Evolutionary conservation across 2,888 invertebrate species (phyloP).

Genomic region (Cantharis rufa): DNA sequence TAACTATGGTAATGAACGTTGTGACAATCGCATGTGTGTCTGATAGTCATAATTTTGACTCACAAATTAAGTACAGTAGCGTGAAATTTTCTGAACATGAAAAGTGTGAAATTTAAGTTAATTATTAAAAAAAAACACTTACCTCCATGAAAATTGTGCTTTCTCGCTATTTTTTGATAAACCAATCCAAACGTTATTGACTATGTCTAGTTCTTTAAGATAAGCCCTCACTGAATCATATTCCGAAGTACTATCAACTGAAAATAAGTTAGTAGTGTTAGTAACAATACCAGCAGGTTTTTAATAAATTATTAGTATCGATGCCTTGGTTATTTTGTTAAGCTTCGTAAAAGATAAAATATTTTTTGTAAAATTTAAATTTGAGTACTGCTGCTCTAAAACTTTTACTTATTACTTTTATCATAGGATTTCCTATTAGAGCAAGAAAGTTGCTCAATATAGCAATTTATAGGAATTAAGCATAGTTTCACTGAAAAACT

Average conservation of each 20-base stretch:
- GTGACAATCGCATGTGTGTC: neutral
- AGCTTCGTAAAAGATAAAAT: too few relatives aligned
- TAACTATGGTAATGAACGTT: neutral
- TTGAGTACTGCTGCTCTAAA: too few relatives aligned
- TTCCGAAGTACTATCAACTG: slow-evolving; percentile 77
- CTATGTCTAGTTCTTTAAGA: slow-evolving; percentile 76
- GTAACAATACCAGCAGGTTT: neutral
- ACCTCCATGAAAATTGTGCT: slow-evolving; percentile 79
- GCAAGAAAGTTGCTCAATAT: too few relatives aligned
- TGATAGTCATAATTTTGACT: neutral
- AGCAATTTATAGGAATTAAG: too few relatives aligned
- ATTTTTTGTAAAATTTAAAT: too few relatives aligned
- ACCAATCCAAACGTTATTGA: slow-evolving; percentile 79
- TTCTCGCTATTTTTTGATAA: slow-evolving; percentile 73
- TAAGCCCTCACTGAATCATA: slow-evolving; percentile 79
- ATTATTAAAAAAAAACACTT: slow-evolving; percentile 48
- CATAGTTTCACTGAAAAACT: too few relatives aligned
- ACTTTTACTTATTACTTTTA: too few relatives aligned
- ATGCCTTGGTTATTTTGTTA: too few relatives aligned
- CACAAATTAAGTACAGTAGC: neutral
- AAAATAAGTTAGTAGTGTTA: neutral
- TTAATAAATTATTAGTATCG: too few relatives aligned
- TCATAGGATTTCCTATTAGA: too few relatives aligned
- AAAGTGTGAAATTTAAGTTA: neutral
- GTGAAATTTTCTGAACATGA: neutral